phyloP scores from a whole-genome alignment of 92 coral and sea anemone species.

The Porites cylindrica region DNA sequence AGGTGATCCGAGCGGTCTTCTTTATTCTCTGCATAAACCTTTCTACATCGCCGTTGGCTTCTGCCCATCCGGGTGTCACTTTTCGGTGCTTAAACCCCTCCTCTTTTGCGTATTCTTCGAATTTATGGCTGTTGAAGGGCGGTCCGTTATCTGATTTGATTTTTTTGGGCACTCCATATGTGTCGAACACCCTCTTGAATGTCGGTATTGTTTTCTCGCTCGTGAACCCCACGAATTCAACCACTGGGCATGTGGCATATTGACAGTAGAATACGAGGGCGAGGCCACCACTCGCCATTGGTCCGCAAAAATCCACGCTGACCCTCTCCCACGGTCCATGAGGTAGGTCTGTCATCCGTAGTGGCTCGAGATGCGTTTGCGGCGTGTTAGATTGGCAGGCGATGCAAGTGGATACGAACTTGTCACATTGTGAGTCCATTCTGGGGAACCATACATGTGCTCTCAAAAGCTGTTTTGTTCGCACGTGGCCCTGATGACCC shows the following conservation, averaged over 20 bases:
- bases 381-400: too few relatives aligned
- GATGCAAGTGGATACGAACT: too few relatives aligned
- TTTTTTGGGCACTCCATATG: conserved; percentile 4
- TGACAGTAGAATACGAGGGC: conserved; percentile 12
- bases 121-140: conserved; percentile 13
- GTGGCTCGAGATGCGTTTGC: too few relatives aligned
- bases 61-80: conserved; percentile 33
- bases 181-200: conserved; percentile 12
- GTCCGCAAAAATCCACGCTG: too few relatives aligned
- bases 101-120: conserved; percentile 6
- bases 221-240: conserved; percentile 17
- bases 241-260: conserved; percentile 22
- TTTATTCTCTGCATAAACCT: conserved; percentile 25
- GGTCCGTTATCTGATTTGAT: conserved; percentile 30
- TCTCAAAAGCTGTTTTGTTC: conserved; percentile 25
- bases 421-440: too few relatives aligned
- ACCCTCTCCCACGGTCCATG: too few relatives aligned
- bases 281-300: not conserved
- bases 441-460: too few relatives aligned
- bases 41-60: conserved; percentile 18
- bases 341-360: conserved; percentile 1
- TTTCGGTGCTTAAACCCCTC: conserved; percentile 24
- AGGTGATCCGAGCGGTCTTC: conserved; percentile 12
- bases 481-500: conserved; percentile 30
- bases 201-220: conserved; percentile 18